Percentiles rank a stretch among this genome's conserved stretches.
These are phyloP conservation scores for Nestor notabilis DNA, from an alignment of 2,113 vertebrate species.

Conservation along the genomic window DNA sequence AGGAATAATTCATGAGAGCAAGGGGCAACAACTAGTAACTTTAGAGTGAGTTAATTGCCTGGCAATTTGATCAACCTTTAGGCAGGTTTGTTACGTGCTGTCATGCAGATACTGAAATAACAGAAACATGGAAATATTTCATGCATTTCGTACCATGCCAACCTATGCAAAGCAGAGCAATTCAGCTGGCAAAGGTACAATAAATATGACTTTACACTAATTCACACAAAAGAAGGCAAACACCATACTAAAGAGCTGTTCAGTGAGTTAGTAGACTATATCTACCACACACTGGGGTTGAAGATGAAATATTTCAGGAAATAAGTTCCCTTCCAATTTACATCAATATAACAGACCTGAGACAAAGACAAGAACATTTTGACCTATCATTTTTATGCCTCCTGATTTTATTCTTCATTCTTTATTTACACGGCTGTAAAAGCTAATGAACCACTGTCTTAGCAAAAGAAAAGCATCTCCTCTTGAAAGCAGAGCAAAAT, in stretches of 20 bases:
- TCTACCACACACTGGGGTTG: not conserved
- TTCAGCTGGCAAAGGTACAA: not conserved
- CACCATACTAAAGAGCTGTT: not conserved
- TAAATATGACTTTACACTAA: not conserved
- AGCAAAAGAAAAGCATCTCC: not conserved
- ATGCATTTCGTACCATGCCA: not conserved
- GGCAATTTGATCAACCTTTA: not conserved
- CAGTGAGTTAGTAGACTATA: not conserved
- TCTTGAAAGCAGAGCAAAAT: not conserved
- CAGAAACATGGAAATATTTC: not conserved
- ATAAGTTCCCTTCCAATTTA: not conserved
- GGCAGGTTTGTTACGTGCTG: not conserved
- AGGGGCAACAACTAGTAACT: not conserved
- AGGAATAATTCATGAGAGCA: not conserved
- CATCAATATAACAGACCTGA: not conserved
- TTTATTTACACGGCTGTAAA: not conserved
- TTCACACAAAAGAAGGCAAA: not conserved
- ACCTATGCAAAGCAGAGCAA: not conserved
- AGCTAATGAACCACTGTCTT: not conserved
- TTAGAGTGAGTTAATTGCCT: not conserved
- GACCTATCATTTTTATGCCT: not conserved
- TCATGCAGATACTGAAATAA: not conserved
- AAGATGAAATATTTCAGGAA: not conserved
- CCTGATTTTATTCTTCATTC: not conserved
- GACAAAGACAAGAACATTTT: not conserved